Base-by-base conservation (phyloP, 2,888 invertebrate species). In the Aleiodes leptofemur region DNA sequence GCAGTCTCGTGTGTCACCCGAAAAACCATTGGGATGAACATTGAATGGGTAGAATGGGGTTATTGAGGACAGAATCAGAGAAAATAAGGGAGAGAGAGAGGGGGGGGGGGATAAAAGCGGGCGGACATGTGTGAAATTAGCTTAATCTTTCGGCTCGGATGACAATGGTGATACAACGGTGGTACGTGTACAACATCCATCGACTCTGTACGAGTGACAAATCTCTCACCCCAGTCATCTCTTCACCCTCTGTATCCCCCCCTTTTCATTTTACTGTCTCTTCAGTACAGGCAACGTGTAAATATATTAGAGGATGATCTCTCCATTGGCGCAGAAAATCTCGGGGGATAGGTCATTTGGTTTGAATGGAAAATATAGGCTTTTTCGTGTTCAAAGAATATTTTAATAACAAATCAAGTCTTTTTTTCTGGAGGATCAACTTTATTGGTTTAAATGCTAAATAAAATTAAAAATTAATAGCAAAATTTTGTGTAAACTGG, bases 51-150 rank as follows among this genome's bases (percentile, higher is more conserved):
- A 64, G 77, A 76, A 76, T 76, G 76, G 75, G 74, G 78, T 79
- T 75, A 77, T 77, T 57, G 69, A 74, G 76, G 38, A 34, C 69
- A 73, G 79, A 77, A 76, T 59, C 50, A 23, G 34, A 69, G 34
- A 72, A 43, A 74, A 14, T 69, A 23, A 72, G 61, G 38, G 57
- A 29, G 23, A 23, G 23, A 23, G 23, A 23, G 23, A 2, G 23
- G 34, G 1, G 57, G 61, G 31, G 66, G 61, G 69, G 74, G 74
- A 71, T 55, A 66, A 53, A 76, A 79, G 81, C 83, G 83, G 84
- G 87, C 85, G 88, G 87, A 89, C 89, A 89, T 89, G 89, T 89
- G 89, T 89, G 89, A 89, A 89, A 89, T 89, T 89, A 89, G 89
- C 89, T 89, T 89, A 89, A 89, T 89, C 89, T 89, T 86, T 84